These are phyloP conservation scores for Rhinopomastus cyanomelas DNA, from an alignment of 2,113 vertebrate species.

Conservation along the genomic window DNA sequence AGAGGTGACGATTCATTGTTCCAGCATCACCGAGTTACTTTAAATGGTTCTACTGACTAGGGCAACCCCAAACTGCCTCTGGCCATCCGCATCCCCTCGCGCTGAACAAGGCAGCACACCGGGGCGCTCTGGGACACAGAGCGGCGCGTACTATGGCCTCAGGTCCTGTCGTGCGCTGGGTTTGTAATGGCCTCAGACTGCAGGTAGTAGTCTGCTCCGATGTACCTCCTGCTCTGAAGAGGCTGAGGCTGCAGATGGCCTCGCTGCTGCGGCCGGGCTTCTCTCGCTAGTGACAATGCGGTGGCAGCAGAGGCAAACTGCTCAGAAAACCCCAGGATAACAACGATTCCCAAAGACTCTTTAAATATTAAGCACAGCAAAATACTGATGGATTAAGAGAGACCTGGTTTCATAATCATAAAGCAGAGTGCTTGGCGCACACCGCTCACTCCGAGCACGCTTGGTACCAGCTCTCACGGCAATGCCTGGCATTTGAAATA, in stretches of 20 bases:
- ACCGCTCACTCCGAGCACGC: slow-evolving; percentile 1
- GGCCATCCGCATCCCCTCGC: neutral
- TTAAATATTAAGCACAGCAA: slow-evolving; percentile 67
- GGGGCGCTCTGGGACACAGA: neutral
- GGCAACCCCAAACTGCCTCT: slow-evolving; percentile 14
- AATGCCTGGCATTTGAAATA: slow-evolving; percentile 66
- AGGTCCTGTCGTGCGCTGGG: slow-evolving; percentile 12
- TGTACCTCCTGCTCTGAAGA: slow-evolving; percentile 44
- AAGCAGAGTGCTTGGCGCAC: slow-evolving; percentile 41
- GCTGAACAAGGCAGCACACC: neutral
- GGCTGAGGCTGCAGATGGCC: slow-evolving; percentile 37
- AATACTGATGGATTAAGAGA: slow-evolving; percentile 63
- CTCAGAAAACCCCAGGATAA: slow-evolving; percentile 12
- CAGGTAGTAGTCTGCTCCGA: no score
- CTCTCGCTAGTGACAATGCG: slow-evolving; percentile 31
- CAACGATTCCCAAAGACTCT: slow-evolving; percentile 53
- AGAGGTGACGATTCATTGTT: neutral
- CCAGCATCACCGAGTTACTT: neutral
- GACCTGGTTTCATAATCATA: slow-evolving; percentile 65
- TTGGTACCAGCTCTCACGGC: slow-evolving; percentile 26
- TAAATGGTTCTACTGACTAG: neutral
- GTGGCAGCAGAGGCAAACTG: slow-evolving; percentile 52
- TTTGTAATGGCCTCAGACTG: slow-evolving; percentile 15
- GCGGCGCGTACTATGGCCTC: neutral
- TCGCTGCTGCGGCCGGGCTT: neutral